Evolutionary conservation across 2,113 vertebrate genomes (phyloP), one percentile per base, ranked within the genome.

Genomic region (Paramisgurnus dabryanus): DNA sequence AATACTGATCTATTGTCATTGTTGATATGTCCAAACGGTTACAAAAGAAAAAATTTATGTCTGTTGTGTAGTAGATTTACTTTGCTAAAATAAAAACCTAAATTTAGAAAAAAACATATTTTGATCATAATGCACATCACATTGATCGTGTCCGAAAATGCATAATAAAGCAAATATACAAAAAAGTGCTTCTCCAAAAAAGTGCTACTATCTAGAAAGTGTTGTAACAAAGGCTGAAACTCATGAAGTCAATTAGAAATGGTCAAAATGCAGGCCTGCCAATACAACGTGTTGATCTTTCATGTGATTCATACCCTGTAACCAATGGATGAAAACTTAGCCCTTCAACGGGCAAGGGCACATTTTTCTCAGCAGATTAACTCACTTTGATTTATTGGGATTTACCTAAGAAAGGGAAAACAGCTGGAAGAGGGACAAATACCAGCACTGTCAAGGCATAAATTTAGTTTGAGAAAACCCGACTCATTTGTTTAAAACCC

Each of bases 231-330:
- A 64, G 41, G 47, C 2, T 6, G n/a, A 10, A 65, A 7, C 55
- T 58, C 17, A 58, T 17, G 39, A 18, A 50, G 40, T 68, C 22
- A 34, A 74, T 67, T 4, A 55, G 27, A 55, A 50, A 18, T 0
- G 43, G 63, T 18, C 40, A 12, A 63, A 41, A 6, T 4, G 7
- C 17, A 57, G 3, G 41, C 60, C 69, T 88, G 88, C 89, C 87
- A 88, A 82, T 78, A 27, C 45, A 70, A 87, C 78, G 73, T 57
- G 70, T 74, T 64, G 86, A 89, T 89, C 87, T 89, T 89, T 90
- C 81, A 78, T 89, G 85, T 93, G 91, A 93, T 91, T 90, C 85
- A 94, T 92, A 87, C 82, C 83, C 90, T 92, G 92, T 91, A 90
- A 91, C 92, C 89, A 91, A 92, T 91, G 89, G 87, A 88, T 88